Percentiles rank a stretch among this genome's conserved stretches.
These are phyloP conservation scores for Hemiprocne comata DNA, from an alignment of 2,113 vertebrate genomes.

Conservation along the genomic window DNA sequence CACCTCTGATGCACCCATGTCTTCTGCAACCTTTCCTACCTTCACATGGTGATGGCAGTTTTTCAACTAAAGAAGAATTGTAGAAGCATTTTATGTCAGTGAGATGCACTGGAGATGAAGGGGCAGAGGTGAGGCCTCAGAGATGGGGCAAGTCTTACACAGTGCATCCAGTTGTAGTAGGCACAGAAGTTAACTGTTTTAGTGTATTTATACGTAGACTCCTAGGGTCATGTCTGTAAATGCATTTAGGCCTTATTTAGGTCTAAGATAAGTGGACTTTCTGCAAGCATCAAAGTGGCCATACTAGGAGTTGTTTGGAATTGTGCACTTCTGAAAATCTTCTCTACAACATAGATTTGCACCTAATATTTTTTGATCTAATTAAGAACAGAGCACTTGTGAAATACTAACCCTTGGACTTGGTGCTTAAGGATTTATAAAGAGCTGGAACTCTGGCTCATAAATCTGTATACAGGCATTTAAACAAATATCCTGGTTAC, in stretches of 20 bases:
- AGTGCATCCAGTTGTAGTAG: neutral
- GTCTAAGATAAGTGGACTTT: neutral
- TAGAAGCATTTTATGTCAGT: rapidly evolving
- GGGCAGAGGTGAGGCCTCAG: neutral
- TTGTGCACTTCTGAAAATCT: constrained; percentile 11
- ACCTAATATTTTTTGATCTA: neutral
- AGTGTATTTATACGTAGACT: neutral
- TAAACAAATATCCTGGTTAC: constrained; percentile 50
- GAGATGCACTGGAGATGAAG: neutral
- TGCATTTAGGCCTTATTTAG: neutral
- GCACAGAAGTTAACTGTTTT: neutral
- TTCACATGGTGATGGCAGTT: neutral
- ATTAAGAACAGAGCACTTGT: neutral
- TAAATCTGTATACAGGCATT: constrained; percentile 46
- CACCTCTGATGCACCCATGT: neutral
- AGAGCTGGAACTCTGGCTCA: constrained; percentile 29
- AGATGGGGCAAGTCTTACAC: neutral
- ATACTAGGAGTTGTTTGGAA: neutral
- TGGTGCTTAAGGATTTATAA: constrained; percentile 27
- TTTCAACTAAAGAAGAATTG: neutral
- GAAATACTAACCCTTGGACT: constrained; percentile 1
- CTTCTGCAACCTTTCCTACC: neutral
- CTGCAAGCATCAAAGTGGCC: neutral
- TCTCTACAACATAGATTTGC: neutral
- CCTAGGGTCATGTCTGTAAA: neutral